Percentiles rank a stretch among this genome's conserved stretches.
phyloP scores from a whole-genome alignment of 2,113 vertebrate genomes.

The Sialia sialis region DNA sequence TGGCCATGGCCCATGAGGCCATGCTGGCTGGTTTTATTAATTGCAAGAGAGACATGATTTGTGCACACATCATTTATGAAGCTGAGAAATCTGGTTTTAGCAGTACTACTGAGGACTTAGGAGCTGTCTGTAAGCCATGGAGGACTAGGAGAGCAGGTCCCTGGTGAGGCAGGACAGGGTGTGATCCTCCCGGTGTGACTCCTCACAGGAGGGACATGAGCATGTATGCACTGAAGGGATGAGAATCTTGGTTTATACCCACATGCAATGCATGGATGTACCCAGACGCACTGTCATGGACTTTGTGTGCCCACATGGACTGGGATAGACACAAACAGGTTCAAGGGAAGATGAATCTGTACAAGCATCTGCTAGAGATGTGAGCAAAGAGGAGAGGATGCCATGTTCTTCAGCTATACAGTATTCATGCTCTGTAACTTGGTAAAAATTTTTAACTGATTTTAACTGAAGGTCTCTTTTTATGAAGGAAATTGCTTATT shows the following conservation, averaged over 20 bases:
- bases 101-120: neutral
- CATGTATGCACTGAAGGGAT: neutral
- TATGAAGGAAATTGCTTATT: conserved; percentile 25
- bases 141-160: neutral
- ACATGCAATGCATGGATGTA: neutral
- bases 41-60: neutral
- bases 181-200: neutral
- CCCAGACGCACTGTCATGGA: neutral
- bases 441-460: neutral
- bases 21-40: neutral
- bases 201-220: neutral
- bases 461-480: neutral
- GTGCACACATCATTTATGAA: neutral
- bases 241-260: neutral
- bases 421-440: neutral
- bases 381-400: neutral
- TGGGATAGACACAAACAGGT: neutral
- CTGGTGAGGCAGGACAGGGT: neutral
- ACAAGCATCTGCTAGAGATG: neutral
- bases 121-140: neutral
- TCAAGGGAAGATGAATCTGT: neutral
- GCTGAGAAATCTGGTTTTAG: neutral
- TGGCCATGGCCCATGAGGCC: neutral
- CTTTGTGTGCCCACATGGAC: accelerated
- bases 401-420: neutral